Conservation (phyloP, 2,113 vertebrate species). For the Jacana jacana region DNA sequence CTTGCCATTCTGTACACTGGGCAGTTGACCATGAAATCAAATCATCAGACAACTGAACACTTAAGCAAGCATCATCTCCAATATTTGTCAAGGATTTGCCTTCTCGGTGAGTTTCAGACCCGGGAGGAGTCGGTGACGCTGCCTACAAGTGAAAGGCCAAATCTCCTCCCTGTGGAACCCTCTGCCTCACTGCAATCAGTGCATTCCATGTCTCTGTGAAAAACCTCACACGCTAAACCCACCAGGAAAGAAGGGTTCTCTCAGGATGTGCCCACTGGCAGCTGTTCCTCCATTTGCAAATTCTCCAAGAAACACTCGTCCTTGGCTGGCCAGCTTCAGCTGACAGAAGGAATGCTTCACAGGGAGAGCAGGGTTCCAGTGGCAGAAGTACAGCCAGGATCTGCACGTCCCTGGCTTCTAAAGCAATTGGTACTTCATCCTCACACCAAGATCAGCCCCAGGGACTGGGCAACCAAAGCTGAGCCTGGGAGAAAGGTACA, state of each 20-base stretch:
- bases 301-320: background rate
- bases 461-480: background rate
- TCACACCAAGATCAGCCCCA: background rate
- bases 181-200: background rate
- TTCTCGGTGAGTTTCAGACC: background rate
- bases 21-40: background rate
- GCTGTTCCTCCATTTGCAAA: background rate
- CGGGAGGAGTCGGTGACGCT: background rate
- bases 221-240: too few relatives aligned
- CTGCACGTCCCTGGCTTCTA: background rate
- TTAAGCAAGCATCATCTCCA: background rate
- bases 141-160: background rate
- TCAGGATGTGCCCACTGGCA: background rate
- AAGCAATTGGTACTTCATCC: background rate
- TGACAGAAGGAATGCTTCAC: rapidly evolving
- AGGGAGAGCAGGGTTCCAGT: background rate
- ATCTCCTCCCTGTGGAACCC: background rate
- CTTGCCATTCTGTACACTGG: rapidly evolving
- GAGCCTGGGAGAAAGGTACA: background rate
- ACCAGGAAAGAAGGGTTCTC: background rate
- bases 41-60: background rate
- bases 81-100: background rate
- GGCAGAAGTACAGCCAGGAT: background rate
- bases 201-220: background rate
- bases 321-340: background rate